phyloP scores from a whole-genome alignment of 2,888 invertebrate genomes.

The Philereme transversata region DNA sequence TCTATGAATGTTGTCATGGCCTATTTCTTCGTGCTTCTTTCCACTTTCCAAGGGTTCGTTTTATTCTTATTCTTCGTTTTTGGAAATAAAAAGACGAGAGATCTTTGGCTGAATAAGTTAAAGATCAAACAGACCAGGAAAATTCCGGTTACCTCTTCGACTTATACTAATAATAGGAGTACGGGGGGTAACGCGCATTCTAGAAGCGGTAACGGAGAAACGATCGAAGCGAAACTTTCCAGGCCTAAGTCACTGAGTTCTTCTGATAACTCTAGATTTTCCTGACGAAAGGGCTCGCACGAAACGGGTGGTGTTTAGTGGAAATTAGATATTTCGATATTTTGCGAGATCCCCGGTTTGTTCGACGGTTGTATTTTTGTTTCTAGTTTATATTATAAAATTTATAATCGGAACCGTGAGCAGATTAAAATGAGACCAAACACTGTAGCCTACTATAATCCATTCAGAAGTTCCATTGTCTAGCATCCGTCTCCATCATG shows the following conservation, averaged over 20 bases:
- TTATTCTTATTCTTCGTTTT: constrained; percentile 85
- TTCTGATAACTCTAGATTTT: constrained; percentile 71
- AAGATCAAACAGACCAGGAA: constrained; percentile 76
- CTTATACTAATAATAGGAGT: constrained; percentile 66
- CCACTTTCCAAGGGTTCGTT: constrained; percentile 85
- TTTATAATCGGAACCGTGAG: too few relatives aligned
- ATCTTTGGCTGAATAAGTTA: constrained; percentile 79
- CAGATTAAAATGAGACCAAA: too few relatives aligned
- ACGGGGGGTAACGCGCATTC: constrained; percentile 53
- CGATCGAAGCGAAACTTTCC: constrained; percentile 62
- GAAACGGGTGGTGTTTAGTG: constrained; percentile 14
- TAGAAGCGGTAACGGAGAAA: constrained; percentile 43
- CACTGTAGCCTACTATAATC: too few relatives aligned
- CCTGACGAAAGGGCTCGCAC: constrained; percentile 56
- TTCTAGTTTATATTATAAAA: constrained; percentile 36
- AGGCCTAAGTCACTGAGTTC: constrained; percentile 68
- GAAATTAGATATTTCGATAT: not conserved
- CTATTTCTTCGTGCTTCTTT: constrained; percentile 82
- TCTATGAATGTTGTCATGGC: constrained; percentile 74
- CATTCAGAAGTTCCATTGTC: too few relatives aligned
- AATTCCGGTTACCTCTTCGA: constrained; percentile 76
- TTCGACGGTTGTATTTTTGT: constrained; percentile 23
- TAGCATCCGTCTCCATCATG: too few relatives aligned
- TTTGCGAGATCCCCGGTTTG: not conserved
- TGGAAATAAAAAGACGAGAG: constrained; percentile 83